Percentiles rank a stretch among this genome's conserved stretches.
Conservation (phyloP, 1,140 invertebrate genomes). For the Brachystomella parvula region DNA sequence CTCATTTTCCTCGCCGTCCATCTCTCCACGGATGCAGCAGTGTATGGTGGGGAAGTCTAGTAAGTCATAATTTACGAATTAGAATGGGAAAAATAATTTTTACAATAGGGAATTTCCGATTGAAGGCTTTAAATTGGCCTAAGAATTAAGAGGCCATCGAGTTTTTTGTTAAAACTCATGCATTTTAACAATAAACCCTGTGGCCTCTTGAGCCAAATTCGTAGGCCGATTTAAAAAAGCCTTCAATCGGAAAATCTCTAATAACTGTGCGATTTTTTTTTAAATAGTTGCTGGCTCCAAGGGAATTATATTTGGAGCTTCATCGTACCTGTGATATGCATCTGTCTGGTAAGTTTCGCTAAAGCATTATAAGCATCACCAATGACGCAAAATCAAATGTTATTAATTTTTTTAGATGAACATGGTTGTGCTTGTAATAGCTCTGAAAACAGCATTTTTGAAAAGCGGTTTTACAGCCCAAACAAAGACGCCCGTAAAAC, state of each 20-base stretch:
- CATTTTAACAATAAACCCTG: too few species aligned
- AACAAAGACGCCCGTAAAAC: background rate
- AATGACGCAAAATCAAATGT: background rate
- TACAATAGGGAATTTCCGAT: too few species aligned
- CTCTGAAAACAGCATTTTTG: background rate
- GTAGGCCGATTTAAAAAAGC: too few species aligned
- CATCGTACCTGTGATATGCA: background rate
- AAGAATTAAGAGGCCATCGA: too few species aligned
- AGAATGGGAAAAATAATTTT: too few species aligned
- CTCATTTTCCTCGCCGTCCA: conserved; percentile 40
- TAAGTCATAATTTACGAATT: background rate
- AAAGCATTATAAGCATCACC: background rate
- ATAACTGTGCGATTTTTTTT: background rate
- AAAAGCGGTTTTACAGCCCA: background rate
- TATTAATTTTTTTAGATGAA: conserved; percentile 10
- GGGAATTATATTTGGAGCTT: conserved; percentile 13
- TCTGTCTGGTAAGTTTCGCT: conserved; percentile 3
- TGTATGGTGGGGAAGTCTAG: conserved; percentile 35
- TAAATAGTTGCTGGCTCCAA: conserved; percentile 12
- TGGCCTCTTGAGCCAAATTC: too few species aligned
- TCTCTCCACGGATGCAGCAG: conserved; percentile 14
- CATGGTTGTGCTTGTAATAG: background rate
- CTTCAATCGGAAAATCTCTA: too few species aligned
- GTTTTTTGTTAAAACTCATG: too few species aligned
- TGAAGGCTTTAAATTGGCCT: too few species aligned